phyloP scores from a whole-genome alignment of 2,888 invertebrate species.

The Myathropa florea region DNA sequence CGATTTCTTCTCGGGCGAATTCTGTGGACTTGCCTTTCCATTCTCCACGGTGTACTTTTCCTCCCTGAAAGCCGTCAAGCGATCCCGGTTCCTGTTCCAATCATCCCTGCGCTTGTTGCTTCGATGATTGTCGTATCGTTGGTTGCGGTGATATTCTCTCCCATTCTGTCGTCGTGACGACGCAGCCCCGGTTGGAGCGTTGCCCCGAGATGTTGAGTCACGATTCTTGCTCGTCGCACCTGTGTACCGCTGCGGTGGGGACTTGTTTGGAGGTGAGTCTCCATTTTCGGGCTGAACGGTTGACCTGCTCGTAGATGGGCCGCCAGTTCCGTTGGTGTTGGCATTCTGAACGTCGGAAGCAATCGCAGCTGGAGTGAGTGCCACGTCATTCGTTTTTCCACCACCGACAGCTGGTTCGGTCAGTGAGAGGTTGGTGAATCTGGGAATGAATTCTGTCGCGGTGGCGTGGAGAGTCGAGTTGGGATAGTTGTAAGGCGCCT shows the following conservation, averaged over 20 bases:
- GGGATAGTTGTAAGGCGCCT: slow-evolving; percentile 19
- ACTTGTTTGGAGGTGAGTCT: slow-evolving; percentile 20
- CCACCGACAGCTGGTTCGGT: slow-evolving; percentile 44
- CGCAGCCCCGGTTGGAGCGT: slow-evolving; percentile 7
- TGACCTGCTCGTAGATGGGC: slow-evolving; percentile 5
- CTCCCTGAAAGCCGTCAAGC: slow-evolving; percentile 77
- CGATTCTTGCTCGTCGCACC: slow-evolving; percentile 71
- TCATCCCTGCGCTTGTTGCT: slow-evolving; percentile 79
- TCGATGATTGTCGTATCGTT: slow-evolving; percentile 78
- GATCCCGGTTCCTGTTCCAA: slow-evolving; percentile 79
- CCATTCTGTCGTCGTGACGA: slow-evolving; percentile 73
- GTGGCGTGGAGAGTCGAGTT: slow-evolving; percentile 77
- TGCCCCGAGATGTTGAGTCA: slow-evolving; percentile 49
- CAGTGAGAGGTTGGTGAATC: slow-evolving; percentile 76
- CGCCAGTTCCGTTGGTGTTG: slow-evolving; percentile 1
- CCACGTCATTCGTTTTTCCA: background rate
- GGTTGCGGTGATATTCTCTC: slow-evolving; percentile 72
- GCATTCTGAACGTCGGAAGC: slow-evolving; percentile 39
- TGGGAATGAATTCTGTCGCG: slow-evolving; percentile 79
- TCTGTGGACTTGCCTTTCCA: slow-evolving; percentile 77
- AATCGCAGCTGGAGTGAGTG: background rate
- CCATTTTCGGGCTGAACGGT: background rate
- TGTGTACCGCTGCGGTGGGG: slow-evolving; percentile 70
- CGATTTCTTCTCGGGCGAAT: slow-evolving; percentile 77
- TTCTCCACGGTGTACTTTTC: slow-evolving; percentile 75